Conservation (phyloP, 2,797 vertebrate species). For the Merluccius polli region DNA sequence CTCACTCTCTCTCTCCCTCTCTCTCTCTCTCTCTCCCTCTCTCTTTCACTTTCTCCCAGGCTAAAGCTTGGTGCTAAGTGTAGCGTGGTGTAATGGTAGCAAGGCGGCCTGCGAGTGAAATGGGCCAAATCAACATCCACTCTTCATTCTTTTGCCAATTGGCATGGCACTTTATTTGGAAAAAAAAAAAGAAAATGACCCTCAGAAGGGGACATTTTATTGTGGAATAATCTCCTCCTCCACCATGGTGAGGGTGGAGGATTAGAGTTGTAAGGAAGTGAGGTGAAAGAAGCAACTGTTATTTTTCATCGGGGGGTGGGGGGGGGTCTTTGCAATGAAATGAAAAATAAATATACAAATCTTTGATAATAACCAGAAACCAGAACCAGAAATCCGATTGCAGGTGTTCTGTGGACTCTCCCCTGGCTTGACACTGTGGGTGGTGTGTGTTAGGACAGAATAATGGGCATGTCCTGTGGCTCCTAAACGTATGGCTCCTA, state of each 20-base stretch:
- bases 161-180: constrained; percentile 49
- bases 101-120: constrained; percentile 59
- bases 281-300: constrained; percentile 17
- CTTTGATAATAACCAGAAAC: not conserved
- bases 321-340: too few species aligned
- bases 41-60: constrained; percentile 50
- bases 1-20: not conserved
- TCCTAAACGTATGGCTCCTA: not conserved
- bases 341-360: not conserved
- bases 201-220: constrained; percentile 50
- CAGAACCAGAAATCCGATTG: not conserved
- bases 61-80: constrained; percentile 61
- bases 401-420: not conserved
- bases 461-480: too few species aligned
- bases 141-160: constrained; percentile 24
- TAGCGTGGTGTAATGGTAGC: constrained; percentile 70
- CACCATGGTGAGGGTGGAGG: constrained; percentile 39
- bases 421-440: not conserved
- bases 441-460: not conserved
- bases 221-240: constrained; percentile 51
- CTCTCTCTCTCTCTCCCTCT: constrained; percentile 31
- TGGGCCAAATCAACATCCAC: constrained; percentile 62
- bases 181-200: not conserved
- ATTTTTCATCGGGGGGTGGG: too few species aligned
- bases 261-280: constrained; percentile 31